Percentiles rank a stretch among this genome's conserved stretches.
These are phyloP conservation scores for Boleophthalmus pectinirostris DNA, from an alignment of 2,113 vertebrate species.

Conservation along the genomic window DNA sequence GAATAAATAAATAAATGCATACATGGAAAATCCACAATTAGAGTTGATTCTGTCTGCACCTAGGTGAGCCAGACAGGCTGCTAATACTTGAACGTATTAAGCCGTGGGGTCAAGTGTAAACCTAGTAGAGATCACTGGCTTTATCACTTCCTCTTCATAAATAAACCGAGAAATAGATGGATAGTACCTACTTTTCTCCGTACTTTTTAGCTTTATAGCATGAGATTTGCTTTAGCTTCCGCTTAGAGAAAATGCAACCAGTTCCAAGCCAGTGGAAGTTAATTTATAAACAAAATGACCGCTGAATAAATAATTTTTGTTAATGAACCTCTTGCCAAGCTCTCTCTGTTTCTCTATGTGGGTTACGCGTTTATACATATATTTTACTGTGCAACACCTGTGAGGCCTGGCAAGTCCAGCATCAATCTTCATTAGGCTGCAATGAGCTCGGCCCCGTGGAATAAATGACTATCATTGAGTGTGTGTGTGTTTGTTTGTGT, in stretches of 20 bases:
- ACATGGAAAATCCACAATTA: background rate
- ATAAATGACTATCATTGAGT: constrained; percentile 64
- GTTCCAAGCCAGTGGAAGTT: background rate
- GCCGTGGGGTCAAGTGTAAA: background rate
- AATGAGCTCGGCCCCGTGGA: constrained; percentile 69
- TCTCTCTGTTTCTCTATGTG: constrained; percentile 47
- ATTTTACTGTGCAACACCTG: constrained; percentile 65
- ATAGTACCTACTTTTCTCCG: background rate
- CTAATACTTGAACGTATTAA: background rate
- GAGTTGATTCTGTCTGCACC: background rate
- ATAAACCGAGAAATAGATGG: no score
- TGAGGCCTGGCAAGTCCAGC: constrained; percentile 56
- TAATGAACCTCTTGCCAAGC: constrained; percentile 22
- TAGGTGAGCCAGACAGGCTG: background rate
- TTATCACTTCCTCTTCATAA: background rate
- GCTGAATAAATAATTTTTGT: constrained; percentile 11
- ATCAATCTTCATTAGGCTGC: constrained; percentile 74
- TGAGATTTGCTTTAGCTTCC: background rate
- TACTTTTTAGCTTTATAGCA: background rate
- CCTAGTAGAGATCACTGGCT: background rate
- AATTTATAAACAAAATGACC: constrained; percentile 22
- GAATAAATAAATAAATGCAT: no score
- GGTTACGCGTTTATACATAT: constrained; percentile 69
- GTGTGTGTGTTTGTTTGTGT: constrained; percentile 18
- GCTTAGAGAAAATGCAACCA: background rate